Evolutionary conservation across 2,888 invertebrate genomes (phyloP), one percentile per base, ranked within the genome.

Genomic region (Chrysolina oricalcia): DNA sequence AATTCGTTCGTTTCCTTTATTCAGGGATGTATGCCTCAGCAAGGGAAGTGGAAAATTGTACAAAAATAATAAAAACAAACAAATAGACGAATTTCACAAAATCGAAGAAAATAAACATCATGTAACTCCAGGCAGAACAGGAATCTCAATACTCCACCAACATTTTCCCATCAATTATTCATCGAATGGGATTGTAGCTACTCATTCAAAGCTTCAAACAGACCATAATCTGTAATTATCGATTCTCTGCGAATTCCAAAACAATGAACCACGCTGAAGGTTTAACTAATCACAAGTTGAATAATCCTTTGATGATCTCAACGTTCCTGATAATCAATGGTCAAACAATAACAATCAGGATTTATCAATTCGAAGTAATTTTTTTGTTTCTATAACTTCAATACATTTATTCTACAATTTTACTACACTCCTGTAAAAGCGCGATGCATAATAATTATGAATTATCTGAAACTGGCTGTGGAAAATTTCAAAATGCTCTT

Each of bases 211-310:
- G 59, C 59, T 59, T 59, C 59, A 59, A 59, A 59, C 59, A 35
- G 27, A 35, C 59, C 59, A 59, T 59, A 59, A 59, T 59, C 59
- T 59, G 59, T 59, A 59, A 27, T 59, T 59, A 59, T 59, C 59
- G 35, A 35, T 35, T 35, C 35, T 59, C 59, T 59, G 15, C 59
- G 59, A 15, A 59, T 59, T 59, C 35, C 59, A 59, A 59, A 59
- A 59, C 59, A 35, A 35, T 59, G 17, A 59, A 59, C 59, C 35
- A 59, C 59, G 35, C 59, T 2, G 59, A 27, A 35, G 66, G 46
- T 66, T 66, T 0, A 66, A 66, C 66, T 66, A 46, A 66, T 66
- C 66, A 66, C 66, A 66, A 66, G 66, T 66, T 66, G 50, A 66
- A 66, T 66, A 66, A 46, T 66, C 23, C 66, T 46, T 66, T 66